A percentile compares a stretch with the other conserved stretches of the same genome.
Evolutionary conservation across 2,797 vertebrate species (phyloP).

Genomic region (Catamblyrhynchus diadema): DNA sequence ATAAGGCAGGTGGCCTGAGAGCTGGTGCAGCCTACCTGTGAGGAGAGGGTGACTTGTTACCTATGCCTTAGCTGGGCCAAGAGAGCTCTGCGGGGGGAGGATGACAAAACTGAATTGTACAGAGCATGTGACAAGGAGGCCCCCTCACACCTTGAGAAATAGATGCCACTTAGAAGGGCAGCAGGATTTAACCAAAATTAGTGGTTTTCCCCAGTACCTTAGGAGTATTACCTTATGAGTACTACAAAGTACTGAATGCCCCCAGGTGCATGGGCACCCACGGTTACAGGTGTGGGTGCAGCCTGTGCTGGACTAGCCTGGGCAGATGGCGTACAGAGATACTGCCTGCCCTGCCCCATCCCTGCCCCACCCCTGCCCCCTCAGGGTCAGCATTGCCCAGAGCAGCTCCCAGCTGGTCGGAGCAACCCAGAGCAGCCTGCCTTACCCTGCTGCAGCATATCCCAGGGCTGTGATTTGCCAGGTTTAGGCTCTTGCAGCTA

Average conservation of each 20-base stretch:
- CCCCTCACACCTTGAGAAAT: neutral
- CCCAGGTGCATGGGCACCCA: rapidly evolving
- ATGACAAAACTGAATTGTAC: neutral
- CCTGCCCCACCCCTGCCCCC: neutral
- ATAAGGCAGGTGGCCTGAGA: neutral
- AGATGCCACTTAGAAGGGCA: neutral
- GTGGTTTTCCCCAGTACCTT: neutral
- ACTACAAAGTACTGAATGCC: neutral
- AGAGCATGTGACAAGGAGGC: neutral
- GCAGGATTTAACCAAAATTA: neutral
- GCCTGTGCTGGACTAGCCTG: neutral
- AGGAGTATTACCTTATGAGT: neutral
- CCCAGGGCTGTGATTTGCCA: neutral
- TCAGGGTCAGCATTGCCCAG: neutral
- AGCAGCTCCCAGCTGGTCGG: neutral
- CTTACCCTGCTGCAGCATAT: neutral
- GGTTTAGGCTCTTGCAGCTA: neutral
- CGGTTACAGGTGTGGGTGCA: neutral
- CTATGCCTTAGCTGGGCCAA: neutral
- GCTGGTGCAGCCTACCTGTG: neutral
- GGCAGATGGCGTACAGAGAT: rapidly evolving
- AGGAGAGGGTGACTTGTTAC: neutral
- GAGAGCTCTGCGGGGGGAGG: neutral
- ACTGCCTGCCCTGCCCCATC: neutral
- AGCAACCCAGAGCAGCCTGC: neutral